Base-by-base conservation (phyloP, 2,888 invertebrate genomes). In the Pediacus dermestoides region DNA sequence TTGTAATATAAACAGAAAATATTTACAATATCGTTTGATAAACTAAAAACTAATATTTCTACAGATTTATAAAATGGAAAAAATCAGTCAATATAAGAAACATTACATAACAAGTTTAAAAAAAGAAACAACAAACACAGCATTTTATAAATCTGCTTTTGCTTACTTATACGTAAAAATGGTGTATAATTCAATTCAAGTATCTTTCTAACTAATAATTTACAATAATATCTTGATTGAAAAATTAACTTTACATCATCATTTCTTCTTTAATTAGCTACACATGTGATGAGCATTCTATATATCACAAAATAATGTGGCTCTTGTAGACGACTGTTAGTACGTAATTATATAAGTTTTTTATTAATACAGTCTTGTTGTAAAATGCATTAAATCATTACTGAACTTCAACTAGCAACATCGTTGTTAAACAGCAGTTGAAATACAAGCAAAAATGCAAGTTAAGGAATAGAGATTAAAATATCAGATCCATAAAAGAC, bases 211-310 rank as follows among this genome's bases (percentile, higher is more conserved):
- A n/a, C 4, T 6, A 39, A 36, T 16, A 10, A 34, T 39, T 34
- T 37, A 30, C 18, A 18, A 34, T 47, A 44, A 37, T 45, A 46
- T 37, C 37, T 37, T 30, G 31, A 27, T 25, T 34, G 22, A 48
- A 40, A 25, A 34, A 37, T 35, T 37, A 43, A 33, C n/a, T n/a
- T n/a, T n/a, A n/a, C n/a, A n/a, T n/a, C n/a, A n/a, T n/a, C n/a
- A n/a, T n/a, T n/a, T n/a, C n/a, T n/a, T n/a, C n/a, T n/a, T n/a
- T 34, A 50, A 50, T 53, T 50, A 56, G 53, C 55, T 61, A 57
- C 55, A 57, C 50, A 50, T 60, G 61, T 62, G 60, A 64, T 64
- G 64, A 66, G 65, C 64, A 66, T 65, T 64, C 59, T 60, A 56
- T 62, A 61, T 66, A 66, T 67, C 65, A 67, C 65, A 67, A 64